phyloP scores from a whole-genome alignment of 2,797 vertebrate species.

The Myotis findleyi region DNA sequence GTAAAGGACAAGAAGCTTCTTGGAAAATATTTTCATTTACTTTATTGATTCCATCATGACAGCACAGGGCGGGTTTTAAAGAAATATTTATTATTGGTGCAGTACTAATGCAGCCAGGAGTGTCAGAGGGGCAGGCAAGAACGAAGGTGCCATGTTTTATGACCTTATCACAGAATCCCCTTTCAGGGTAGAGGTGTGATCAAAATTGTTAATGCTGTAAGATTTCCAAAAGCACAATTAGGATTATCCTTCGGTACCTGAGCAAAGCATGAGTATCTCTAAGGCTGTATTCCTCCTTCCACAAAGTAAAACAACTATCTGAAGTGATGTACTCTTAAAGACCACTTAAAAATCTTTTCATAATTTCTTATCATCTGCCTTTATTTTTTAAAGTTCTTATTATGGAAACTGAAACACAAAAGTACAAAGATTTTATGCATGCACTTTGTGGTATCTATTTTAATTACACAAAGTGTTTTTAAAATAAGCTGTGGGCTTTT shows the following conservation, averaged over 20 bases:
- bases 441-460: conserved; percentile 65
- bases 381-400: conserved; percentile 55
- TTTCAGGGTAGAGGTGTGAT: background rate
- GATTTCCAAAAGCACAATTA: background rate
- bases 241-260: background rate
- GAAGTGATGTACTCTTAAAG: background rate
- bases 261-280: background rate
- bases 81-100: background rate
- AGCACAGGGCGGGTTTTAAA: background rate
- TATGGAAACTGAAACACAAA: conserved; percentile 70
- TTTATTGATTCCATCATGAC: background rate
- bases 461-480: conserved; percentile 49
- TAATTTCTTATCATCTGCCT: conserved; percentile 35
- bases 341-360: conserved; percentile 12
- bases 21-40: conserved; percentile 47
- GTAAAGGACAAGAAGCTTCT: conserved; percentile 1
- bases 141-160: background rate
- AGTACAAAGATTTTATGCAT: conserved; percentile 55
- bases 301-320: background rate
- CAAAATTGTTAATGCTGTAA: background rate
- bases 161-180: background rate
- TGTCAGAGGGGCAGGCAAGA: background rate
- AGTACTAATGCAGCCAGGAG: background rate
- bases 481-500: conserved; percentile 59
- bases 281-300: background rate